Conservation (phyloP, 2,888 invertebrate species). For the Drosophila ezoana region DNA sequence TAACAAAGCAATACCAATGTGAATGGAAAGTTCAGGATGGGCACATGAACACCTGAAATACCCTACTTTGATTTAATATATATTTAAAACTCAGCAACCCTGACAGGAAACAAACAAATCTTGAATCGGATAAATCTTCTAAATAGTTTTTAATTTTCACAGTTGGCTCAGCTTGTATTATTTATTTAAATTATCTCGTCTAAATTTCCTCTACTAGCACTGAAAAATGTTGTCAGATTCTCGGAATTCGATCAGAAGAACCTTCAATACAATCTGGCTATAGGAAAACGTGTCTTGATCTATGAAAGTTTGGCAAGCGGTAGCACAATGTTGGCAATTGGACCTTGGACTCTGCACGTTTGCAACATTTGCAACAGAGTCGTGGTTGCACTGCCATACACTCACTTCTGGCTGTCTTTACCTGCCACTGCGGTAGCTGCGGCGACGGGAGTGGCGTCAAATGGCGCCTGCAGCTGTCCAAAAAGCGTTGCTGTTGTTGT, state of each 20-base stretch:
- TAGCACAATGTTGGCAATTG: not conserved
- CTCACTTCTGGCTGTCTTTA: slow-evolving; percentile 49
- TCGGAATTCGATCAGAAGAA: not conserved
- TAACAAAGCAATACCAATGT: slow-evolving; percentile 26
- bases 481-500: slow-evolving; percentile 45
- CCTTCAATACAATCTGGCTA: not conserved
- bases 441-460: slow-evolving; percentile 30
- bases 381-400: slow-evolving; percentile 25
- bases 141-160: not conserved
- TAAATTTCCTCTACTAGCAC: not conserved
- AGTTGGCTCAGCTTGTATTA: not conserved
- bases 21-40: slow-evolving; percentile 48
- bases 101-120: not conserved
- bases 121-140: not conserved
- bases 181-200: not conserved
- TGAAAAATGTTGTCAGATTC: not conserved
- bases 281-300: slow-evolving; percentile 12
- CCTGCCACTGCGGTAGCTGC: slow-evolving; percentile 49
- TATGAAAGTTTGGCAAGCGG: not conserved
- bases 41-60: slow-evolving; percentile 31
- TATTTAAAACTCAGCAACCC: not conserved
- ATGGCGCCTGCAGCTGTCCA: slow-evolving; percentile 71
- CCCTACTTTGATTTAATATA: slow-evolving; percentile 14
- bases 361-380: slow-evolving; percentile 20
- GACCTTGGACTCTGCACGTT: not conserved